A percentile compares a stretch with the other conserved stretches of the same genome.
phyloP scores from a whole-genome alignment of 2,113 vertebrate genomes.

The Psilopsiagon aymara region DNA sequence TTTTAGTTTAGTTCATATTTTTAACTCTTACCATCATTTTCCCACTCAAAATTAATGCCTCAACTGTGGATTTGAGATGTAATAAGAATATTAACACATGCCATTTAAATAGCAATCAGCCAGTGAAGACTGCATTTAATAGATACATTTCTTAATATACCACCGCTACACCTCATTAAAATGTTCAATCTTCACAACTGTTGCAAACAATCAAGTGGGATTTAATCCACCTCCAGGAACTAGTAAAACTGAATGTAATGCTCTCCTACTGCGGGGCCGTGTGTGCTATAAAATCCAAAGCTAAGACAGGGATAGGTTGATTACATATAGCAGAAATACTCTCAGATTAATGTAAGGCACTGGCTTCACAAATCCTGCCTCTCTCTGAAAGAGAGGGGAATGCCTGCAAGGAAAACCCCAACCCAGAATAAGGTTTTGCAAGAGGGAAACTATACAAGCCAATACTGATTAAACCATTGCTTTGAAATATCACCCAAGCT shows the following conservation, averaged over 20 bases:
- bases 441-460: neutral
- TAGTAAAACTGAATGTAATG: neutral
- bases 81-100: constrained; percentile 50
- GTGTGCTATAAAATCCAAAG: neutral
- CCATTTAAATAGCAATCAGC: constrained; percentile 23
- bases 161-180: constrained; percentile 51
- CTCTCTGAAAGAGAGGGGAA: neutral
- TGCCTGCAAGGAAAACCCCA: neutral
- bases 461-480: neutral
- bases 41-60: constrained; percentile 40
- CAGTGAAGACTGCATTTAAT: constrained; percentile 7
- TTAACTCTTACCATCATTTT: constrained; percentile 7
- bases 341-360: neutral
- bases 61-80: neutral
- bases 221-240: constrained; percentile 40
- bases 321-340: neutral
- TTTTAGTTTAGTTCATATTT: neutral
- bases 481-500: neutral
- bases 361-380: neutral
- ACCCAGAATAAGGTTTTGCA: neutral
- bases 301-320: neutral
- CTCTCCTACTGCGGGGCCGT: neutral
- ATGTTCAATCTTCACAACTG: constrained; percentile 23
- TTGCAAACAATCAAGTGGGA: constrained; percentile 47
- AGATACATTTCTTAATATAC: constrained; percentile 17